Evolutionary conservation across 2,888 invertebrate species (phyloP).

Genomic region (Phalera bucephala): DNA sequence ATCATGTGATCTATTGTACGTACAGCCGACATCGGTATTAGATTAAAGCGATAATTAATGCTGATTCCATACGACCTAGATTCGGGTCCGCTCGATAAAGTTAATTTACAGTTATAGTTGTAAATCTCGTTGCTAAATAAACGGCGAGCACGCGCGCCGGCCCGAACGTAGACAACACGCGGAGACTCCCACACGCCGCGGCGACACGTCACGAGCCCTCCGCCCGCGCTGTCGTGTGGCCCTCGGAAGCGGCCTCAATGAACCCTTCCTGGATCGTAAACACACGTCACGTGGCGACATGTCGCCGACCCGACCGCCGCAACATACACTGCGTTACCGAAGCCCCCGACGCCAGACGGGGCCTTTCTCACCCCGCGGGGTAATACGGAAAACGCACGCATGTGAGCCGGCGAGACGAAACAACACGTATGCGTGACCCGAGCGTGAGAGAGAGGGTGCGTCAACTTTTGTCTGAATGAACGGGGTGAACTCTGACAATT

Average conservation of each 20-base stretch:
- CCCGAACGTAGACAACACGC: slow-evolving; percentile 77
- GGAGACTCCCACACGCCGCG: slow-evolving; percentile 63
- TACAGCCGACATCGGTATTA: slow-evolving; percentile 75
- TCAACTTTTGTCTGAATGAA: slow-evolving; percentile 69
- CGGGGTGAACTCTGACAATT: slow-evolving; percentile 68
- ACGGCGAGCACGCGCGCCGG: slow-evolving; percentile 66
- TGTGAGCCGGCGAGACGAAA: slow-evolving; percentile 54
- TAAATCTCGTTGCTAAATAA: slow-evolving; percentile 81
- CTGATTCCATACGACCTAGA: slow-evolving; percentile 83
- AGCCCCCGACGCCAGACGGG: slow-evolving; percentile 23
- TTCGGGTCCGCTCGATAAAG: slow-evolving; percentile 77
- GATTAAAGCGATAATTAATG: slow-evolving; percentile 82
- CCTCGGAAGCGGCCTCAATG: slow-evolving; percentile 50
- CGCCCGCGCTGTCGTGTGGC: slow-evolving; percentile 32
- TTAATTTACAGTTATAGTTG: slow-evolving; percentile 82
- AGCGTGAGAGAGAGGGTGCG: slow-evolving; percentile 60
- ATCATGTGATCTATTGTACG: slow-evolving; percentile 82
- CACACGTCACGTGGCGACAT: slow-evolving; percentile 55
- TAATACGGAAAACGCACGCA: slow-evolving; percentile 56
- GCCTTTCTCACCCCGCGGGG: slow-evolving; percentile 37
- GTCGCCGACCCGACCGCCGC: slow-evolving; percentile 45
- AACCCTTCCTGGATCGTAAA: slow-evolving; percentile 51
- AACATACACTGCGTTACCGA: slow-evolving; percentile 21
- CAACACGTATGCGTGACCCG: slow-evolving; percentile 67
- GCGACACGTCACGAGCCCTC: slow-evolving; percentile 33